Evolutionary conservation across 2,113 vertebrate species (phyloP).

Genomic region (Thunnus thynnus): DNA sequence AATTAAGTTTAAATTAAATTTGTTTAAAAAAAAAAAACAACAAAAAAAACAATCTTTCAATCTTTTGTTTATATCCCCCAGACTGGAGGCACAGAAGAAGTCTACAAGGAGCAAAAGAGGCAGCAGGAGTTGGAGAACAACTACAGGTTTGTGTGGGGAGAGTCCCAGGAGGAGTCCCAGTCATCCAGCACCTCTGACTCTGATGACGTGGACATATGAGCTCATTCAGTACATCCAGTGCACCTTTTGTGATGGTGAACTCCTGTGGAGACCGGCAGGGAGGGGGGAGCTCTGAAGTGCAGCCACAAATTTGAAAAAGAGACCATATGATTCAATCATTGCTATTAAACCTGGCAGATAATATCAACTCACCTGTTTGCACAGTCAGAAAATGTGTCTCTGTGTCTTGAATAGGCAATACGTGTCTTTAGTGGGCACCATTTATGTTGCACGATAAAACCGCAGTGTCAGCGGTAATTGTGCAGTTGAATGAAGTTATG

Average conservation of each 20-base stretch:
- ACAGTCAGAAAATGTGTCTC: slow-evolving; percentile 58
- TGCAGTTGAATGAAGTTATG: slow-evolving; percentile 51
- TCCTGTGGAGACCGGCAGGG: slow-evolving; percentile 54
- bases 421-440: slow-evolving; percentile 39
- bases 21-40: too few species aligned
- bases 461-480: slow-evolving; percentile 39
- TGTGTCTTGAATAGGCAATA: slow-evolving; percentile 59
- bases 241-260: slow-evolving; percentile 40
- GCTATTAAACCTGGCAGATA: slow-evolving; percentile 55
- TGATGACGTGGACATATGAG: slow-evolving; percentile 91
- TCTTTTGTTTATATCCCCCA: slow-evolving; percentile 54
- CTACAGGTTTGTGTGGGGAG: slow-evolving; percentile 93
- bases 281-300: slow-evolving; percentile 37
- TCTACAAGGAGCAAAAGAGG: slow-evolving; percentile 91
- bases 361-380: slow-evolving; percentile 54
- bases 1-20: too few species aligned
- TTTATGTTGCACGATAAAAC: slow-evolving; percentile 56
- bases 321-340: slow-evolving; percentile 41
- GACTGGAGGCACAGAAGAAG: slow-evolving; percentile 93
- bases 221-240: not conserved
- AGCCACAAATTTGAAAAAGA: slow-evolving; percentile 26
- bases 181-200: slow-evolving; percentile 85
- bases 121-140: slow-evolving; percentile 93
- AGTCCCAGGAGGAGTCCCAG: slow-evolving; percentile 85
- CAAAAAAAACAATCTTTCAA: not conserved